Evolutionary conservation across 2,113 vertebrate species (phyloP).

Genomic region (Channa argus): DNA sequence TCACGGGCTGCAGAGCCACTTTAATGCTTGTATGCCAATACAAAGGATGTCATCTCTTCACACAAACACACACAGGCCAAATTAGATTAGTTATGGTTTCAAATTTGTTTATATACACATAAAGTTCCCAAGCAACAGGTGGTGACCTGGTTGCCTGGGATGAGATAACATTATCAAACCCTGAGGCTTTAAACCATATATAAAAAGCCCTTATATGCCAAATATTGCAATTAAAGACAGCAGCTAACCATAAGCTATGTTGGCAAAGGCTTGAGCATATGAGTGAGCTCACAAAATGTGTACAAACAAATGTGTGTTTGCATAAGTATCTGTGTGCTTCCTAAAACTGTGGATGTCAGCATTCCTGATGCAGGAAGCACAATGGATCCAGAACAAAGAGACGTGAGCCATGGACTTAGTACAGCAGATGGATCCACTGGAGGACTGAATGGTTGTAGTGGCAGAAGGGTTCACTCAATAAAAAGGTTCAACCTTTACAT

Average conservation of each 20-base stretch:
- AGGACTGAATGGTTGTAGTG: slow-evolving; percentile 41
- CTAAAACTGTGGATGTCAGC: slow-evolving; percentile 78
- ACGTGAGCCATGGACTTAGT: slow-evolving; percentile 68
- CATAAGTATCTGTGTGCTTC: slow-evolving; percentile 44
- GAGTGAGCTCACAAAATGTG: slow-evolving; percentile 22
- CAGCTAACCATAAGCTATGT: slow-evolving; percentile 6
- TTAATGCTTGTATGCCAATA: neutral
- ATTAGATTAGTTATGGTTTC: neutral
- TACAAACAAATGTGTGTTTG: slow-evolving; percentile 48
- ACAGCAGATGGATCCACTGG: slow-evolving; percentile 46
- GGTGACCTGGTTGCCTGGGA: slow-evolving; percentile 48
- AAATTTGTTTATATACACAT: too few species aligned
- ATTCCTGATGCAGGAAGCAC: slow-evolving; percentile 79
- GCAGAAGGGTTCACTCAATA: slow-evolving; percentile 20
- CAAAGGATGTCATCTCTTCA: neutral
- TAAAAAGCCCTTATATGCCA: slow-evolving; percentile 63
- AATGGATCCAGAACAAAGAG: slow-evolving; percentile 78
- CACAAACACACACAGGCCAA: neutral
- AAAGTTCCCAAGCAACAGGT: neutral
- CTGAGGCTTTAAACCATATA: slow-evolving; percentile 50
- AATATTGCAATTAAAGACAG: slow-evolving; percentile 48
- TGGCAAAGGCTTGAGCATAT: slow-evolving; percentile 7
- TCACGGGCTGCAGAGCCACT: neutral
- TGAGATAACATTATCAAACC: slow-evolving; percentile 50
- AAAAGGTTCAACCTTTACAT: slow-evolving; percentile 24